Percentiles rank a stretch among this genome's conserved stretches.
Evolutionary conservation across 1,140 invertebrate genomes (phyloP).

Genomic region (Anagrus nilaparvatae): DNA sequence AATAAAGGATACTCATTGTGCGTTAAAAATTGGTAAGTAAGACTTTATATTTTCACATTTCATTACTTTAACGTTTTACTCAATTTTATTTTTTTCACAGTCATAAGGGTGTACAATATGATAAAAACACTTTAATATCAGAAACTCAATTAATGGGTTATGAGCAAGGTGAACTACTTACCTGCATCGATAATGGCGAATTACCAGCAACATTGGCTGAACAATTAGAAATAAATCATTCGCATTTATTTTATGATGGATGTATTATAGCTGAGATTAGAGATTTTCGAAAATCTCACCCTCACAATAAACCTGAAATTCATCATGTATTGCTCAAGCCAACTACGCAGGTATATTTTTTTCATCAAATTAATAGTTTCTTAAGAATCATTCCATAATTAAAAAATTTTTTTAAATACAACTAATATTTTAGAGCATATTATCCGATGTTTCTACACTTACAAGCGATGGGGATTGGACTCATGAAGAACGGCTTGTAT

Average conservation of each 20-base stretch:
- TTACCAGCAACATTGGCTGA: constrained; percentile 78
- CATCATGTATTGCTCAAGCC: constrained; percentile 82
- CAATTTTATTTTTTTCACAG: constrained; percentile 19
- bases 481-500: constrained; percentile 62
- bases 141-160: constrained; percentile 68
- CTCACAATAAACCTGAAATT: constrained; percentile 58
- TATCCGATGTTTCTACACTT: constrained; percentile 62
- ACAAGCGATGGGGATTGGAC: constrained; percentile 60
- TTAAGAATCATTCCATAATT: neutral
- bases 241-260: constrained; percentile 79
- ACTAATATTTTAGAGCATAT: constrained; percentile 48
- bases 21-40: constrained; percentile 45
- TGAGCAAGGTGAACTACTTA: constrained; percentile 63
- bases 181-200: constrained; percentile 75
- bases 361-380: neutral
- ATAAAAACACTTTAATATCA: constrained; percentile 52
- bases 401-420: neutral
- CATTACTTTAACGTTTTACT: constrained; percentile 13
- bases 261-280: constrained; percentile 86
- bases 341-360: constrained; percentile 63
- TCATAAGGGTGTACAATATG: constrained; percentile 35
- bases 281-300: constrained; percentile 72
- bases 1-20: constrained; percentile 86
- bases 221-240: constrained; percentile 67
- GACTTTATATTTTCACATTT: constrained; percentile 4